These are phyloP conservation scores for Triplophysa dalaica DNA, from an alignment of 2,113 vertebrate species.

Conservation along the genomic window DNA sequence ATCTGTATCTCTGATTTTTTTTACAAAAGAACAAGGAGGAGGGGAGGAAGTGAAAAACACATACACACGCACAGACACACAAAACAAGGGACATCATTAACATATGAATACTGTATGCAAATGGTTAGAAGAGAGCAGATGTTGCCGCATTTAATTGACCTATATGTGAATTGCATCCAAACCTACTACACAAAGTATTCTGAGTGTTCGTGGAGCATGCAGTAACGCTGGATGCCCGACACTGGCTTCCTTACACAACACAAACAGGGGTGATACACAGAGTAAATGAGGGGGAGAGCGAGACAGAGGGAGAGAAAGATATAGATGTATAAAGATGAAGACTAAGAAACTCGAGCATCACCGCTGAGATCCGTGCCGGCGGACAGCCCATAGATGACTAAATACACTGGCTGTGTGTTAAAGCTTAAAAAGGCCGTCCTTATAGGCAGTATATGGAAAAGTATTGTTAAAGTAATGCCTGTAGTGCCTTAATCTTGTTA, in stretches of 20 bases:
- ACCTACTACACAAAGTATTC: conserved; percentile 95
- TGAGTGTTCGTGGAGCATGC: conserved; percentile 89
- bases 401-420: conserved; percentile 70
- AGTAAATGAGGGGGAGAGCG: conserved; percentile 29
- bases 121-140: conserved; percentile 99
- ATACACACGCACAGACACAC: conserved; percentile 60
- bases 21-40: conserved; percentile 71
- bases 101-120: conserved; percentile 99
- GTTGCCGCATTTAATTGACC: conserved; percentile 99
- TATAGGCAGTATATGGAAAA: no score
- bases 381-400: conserved; percentile 79
- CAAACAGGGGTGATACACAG: conserved; percentile 24
- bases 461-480: no score
- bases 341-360: conserved; percentile 61
- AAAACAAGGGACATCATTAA: conserved; percentile 95
- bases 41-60: conserved; percentile 71
- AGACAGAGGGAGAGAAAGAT: conserved; percentile 28
- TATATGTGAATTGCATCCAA: conserved; percentile 99
- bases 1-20: conserved; percentile 59
- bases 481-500: no score
- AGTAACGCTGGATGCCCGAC: conserved; percentile 77
- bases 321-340: conserved; percentile 40
- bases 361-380: conserved; percentile 76
- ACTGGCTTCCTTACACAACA: conserved; percentile 61
- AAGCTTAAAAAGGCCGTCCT: no score